Evolutionary conservation across 2,113 vertebrate species (phyloP).

Genomic region (Spea multiplicata): DNA sequence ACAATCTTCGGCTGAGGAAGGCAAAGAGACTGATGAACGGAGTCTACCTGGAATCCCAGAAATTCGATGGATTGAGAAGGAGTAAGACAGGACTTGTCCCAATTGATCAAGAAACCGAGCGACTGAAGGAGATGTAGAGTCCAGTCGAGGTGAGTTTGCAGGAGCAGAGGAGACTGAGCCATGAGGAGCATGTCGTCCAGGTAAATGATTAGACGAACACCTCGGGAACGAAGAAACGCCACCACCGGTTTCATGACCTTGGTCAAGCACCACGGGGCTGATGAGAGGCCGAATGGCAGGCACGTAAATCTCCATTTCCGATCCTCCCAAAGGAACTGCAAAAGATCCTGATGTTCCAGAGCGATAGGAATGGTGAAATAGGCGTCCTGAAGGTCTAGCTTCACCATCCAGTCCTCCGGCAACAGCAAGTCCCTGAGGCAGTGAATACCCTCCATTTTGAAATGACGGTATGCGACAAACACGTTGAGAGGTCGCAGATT

Average conservation of each 20-base stretch:
- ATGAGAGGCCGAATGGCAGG: background rate
- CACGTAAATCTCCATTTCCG: background rate
- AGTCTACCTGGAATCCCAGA: background rate
- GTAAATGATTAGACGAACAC: background rate
- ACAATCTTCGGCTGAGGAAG: too few species aligned
- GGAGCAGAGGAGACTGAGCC: background rate
- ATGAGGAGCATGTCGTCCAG: background rate
- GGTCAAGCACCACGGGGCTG: background rate
- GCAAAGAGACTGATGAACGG: background rate
- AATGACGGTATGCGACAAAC: too few species aligned
- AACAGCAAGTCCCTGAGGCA: too few species aligned
- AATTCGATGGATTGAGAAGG: background rate
- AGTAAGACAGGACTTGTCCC: background rate
- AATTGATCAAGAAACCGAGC: background rate
- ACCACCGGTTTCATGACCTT: background rate
- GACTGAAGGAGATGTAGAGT: background rate
- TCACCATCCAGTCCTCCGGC: too few species aligned
- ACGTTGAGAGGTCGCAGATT: too few species aligned
- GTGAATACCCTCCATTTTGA: too few species aligned
- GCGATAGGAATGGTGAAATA: too few species aligned
- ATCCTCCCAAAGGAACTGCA: too few species aligned
- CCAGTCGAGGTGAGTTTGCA: background rate
- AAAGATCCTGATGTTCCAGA: too few species aligned
- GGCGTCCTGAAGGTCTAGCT: too few species aligned
- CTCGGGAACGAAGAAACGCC: background rate